Conservation (phyloP, 2,113 vertebrate species). For the Conger conger region DNA sequence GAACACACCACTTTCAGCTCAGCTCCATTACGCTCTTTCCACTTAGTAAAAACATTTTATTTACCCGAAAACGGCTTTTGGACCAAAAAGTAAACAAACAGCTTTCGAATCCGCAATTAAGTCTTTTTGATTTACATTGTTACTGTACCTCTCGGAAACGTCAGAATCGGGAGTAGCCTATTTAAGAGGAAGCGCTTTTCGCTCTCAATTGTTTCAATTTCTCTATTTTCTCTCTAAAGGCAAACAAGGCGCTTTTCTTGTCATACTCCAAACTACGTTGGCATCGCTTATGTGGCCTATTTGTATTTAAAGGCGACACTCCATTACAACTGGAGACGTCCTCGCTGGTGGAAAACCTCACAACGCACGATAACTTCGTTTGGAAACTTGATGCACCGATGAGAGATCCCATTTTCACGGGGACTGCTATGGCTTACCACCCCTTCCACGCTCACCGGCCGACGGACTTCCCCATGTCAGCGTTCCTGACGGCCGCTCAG, state of each 20-base stretch:
- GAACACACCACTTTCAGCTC: conserved; percentile 58
- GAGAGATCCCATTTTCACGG: conserved; percentile 85
- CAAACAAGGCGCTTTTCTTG: background rate
- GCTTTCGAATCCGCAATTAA: conserved; percentile 26
- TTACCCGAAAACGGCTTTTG: conserved; percentile 23
- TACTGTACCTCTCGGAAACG: conserved; percentile 35
- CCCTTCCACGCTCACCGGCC: conserved; percentile 84
- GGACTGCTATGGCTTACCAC: conserved; percentile 90
- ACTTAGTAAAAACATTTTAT: conserved; percentile 30
- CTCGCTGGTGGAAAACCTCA: conserved; percentile 31
- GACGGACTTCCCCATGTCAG: conserved; percentile 82
- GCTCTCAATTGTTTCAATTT: conserved; percentile 16
- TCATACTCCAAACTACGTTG: background rate
- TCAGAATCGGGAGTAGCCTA: conserved; percentile 18
- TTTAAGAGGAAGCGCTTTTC: conserved; percentile 19
- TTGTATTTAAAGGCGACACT: conserved; percentile 5
- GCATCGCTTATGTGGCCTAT: background rate
- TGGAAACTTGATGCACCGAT: conserved; percentile 79
- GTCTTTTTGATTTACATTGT: conserved; percentile 39
- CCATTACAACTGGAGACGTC: background rate
- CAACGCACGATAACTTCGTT: conserved; percentile 52
- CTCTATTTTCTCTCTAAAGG: background rate
- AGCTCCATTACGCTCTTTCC: conserved; percentile 32
- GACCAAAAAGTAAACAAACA: conserved; percentile 18
- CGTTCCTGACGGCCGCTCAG: conserved; percentile 80